Conservation (phyloP, 1,140 invertebrate genomes). For the Danaus melanippus region DNA sequence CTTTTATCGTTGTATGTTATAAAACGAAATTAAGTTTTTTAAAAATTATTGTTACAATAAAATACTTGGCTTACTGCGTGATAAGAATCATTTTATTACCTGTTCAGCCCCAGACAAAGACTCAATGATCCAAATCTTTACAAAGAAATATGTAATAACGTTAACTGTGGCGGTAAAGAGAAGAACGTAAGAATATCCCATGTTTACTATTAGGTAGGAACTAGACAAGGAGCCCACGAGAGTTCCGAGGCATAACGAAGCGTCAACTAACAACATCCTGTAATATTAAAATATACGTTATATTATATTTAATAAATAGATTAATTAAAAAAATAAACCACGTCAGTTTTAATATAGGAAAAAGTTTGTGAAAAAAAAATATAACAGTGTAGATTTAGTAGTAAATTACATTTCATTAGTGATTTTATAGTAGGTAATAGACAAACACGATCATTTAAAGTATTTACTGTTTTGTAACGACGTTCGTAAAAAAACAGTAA, state of each 20-base stretch:
- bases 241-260: constrained; percentile 71
- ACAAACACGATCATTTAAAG: no score
- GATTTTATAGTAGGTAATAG: no score
- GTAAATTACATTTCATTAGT: no score
- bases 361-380: no score
- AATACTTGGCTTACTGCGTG: no score
- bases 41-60: no score
- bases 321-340: no score
- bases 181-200: constrained; percentile 63
- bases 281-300: constrained; percentile 15
- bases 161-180: constrained; percentile 38
- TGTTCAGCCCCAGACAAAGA: constrained; percentile 45
- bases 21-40: not conserved
- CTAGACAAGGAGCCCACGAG: constrained; percentile 74
- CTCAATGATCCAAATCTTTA: constrained; percentile 46
- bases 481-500: no score
- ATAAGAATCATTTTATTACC: constrained; percentile 24
- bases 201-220: constrained; percentile 63
- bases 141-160: constrained; percentile 42
- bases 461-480: no score
- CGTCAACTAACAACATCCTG: constrained; percentile 76
- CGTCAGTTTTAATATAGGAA: no score
- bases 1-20: not conserved
- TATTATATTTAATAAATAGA: constrained; percentile 8
- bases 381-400: no score